Base-by-base conservation (phyloP, 2,888 invertebrate genomes). In the Apotomis turbidana region DNA sequence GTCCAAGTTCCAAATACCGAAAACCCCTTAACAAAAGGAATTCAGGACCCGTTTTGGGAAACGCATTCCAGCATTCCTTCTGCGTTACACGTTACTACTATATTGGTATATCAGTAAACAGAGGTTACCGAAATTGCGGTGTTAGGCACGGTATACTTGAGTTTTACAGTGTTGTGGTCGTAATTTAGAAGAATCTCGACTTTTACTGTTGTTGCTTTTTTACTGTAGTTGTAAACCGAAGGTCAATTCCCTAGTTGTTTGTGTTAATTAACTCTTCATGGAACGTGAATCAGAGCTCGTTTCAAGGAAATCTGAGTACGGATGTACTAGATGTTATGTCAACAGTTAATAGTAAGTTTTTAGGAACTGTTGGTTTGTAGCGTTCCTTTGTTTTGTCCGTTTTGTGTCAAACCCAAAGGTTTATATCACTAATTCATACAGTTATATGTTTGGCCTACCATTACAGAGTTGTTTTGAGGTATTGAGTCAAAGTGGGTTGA, bases 171-270 rank as follows among this genome's bases (percentile, higher is more conserved):
- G 77, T 78, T 79, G 77, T 75, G 79, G 72, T 84, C 89, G 80
- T 93, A 92, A 87, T 79, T 93, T 85, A 90, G 83, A 68, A 67
- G 76, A 81, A 76, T 82, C 82, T 81, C 83, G 92, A 91, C 91
- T 83, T 91, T 91, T 90, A 92, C 82, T 87, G 87, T 85, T 87
- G 88, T 88, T 79, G 78, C 71, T 79, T 86, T 89, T 88, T 88
- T 85, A 89, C 84, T 85, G 87, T 88, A 83, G 89, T 88, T 83
- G 87, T 88, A 83, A 87, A 88, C 76, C 78, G 83, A 89, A 90
- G 89, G 89, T 81, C 88, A 80, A 84, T 82, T 82, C 79, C 81
- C 82, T 88, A 86, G 84, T 78, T 82, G 83, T 83, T 82, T 82
- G 79, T 71, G 57, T 74, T 74, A 68, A 72, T 68, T 68, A 72